Conservation (phyloP, 2,888 invertebrate species). For the Troilus luridus region DNA sequence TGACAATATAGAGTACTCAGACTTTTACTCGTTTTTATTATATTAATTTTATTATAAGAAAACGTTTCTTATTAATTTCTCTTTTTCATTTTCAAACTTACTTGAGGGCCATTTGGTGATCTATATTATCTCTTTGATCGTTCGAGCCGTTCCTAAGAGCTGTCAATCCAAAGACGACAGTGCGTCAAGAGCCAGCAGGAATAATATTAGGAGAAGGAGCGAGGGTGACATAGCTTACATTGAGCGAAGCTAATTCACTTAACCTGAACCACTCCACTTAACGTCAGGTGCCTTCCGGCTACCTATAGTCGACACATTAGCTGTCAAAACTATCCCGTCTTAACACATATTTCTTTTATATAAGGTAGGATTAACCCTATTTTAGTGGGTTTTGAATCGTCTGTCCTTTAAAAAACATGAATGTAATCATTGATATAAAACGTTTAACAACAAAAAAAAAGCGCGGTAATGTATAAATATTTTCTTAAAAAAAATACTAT, state of each 20-base stretch:
- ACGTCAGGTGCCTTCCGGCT: neutral
- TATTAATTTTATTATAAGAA: too few relatives aligned
- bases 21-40: too few relatives aligned
- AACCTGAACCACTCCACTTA: neutral
- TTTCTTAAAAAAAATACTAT: too few relatives aligned
- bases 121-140: neutral
- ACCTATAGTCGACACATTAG: neutral
- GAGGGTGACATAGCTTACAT: neutral
- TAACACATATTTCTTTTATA: neutral
- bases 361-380: neutral
- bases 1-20: too few relatives aligned
- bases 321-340: slow-evolving; percentile 9
- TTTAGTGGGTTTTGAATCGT: neutral
- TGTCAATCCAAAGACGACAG: neutral
- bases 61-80: neutral
- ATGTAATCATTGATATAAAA: too few relatives aligned
- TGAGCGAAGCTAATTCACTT: neutral
- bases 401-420: neutral
- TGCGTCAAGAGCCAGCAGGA: neutral
- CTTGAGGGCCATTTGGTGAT: too few relatives aligned
- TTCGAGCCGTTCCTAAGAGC: neutral
- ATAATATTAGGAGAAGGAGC: neutral
- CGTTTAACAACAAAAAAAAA: too few relatives aligned
- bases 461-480: too few relatives aligned
- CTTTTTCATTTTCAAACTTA: neutral